These are phyloP conservation scores for Parapsyche elsis DNA, from an alignment of 1,140 invertebrate genomes.

Conservation along the genomic window DNA sequence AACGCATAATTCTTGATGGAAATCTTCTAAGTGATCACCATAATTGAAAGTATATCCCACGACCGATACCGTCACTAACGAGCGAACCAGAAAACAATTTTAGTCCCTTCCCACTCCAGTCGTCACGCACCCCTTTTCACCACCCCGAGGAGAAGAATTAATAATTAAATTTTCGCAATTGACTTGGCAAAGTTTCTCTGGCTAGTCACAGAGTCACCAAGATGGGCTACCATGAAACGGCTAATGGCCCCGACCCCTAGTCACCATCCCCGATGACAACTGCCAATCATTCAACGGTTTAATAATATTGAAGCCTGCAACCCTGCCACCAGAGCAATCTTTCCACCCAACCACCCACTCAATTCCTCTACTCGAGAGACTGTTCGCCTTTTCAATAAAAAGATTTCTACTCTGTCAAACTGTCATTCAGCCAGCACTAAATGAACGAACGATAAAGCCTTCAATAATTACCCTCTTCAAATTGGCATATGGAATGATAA, in stretches of 20 bases:
- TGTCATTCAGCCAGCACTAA: slow-evolving; percentile 36
- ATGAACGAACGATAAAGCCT: slow-evolving; percentile 44
- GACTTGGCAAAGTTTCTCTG: slow-evolving; percentile 34
- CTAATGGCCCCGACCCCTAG: slow-evolving; percentile 34
- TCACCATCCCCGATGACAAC: slow-evolving; percentile 32
- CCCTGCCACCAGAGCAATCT: not conserved
- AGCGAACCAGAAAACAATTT: slow-evolving; percentile 26
- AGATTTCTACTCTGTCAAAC: slow-evolving; percentile 43
- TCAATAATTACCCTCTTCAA: slow-evolving; percentile 39
- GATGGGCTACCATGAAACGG: not conserved
- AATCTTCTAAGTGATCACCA: not conserved
- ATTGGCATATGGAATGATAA: slow-evolving; percentile 31
- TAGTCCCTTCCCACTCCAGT: slow-evolving; percentile 1
- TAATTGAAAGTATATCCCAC: not conserved
- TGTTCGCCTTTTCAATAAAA: slow-evolving; percentile 38
- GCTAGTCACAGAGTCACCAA: not conserved
- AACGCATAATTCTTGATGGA: too few species aligned
- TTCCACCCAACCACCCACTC: not conserved
- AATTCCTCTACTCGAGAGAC: not conserved
- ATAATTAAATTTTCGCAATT: slow-evolving; percentile 44
- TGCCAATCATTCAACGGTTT: slow-evolving; percentile 45
- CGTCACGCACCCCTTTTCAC: not conserved
- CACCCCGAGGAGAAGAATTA: slow-evolving; percentile 20
- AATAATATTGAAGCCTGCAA: slow-evolving; percentile 37
- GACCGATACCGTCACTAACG: slow-evolving; percentile 19